These are phyloP conservation scores for Cynaeus angustus DNA, from an alignment of 2,888 invertebrate species.

Conservation along the genomic window DNA sequence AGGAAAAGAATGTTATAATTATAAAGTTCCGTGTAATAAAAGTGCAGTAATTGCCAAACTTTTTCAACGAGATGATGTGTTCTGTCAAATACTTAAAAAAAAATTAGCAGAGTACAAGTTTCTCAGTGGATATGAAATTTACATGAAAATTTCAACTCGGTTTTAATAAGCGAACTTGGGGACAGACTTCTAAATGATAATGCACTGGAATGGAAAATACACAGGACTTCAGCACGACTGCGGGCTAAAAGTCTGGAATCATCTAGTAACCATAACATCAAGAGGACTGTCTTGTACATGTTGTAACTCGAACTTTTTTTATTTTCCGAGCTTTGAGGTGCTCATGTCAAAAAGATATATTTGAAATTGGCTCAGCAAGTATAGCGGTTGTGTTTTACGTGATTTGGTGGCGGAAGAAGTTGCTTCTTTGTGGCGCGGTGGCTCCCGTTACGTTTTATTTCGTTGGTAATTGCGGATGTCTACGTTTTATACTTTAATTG, in stretches of 20 bases:
- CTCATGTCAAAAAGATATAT: constrained; percentile 22
- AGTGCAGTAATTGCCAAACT: too few species aligned
- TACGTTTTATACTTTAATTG: constrained; percentile 46
- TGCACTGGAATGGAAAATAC: constrained; percentile 30
- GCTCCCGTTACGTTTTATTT: constrained; percentile 42
- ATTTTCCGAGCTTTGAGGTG: constrained; percentile 14
- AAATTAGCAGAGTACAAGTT: neutral
- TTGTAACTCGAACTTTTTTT: neutral
- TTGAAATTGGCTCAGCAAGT: constrained; percentile 12
- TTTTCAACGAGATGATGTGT: too few species aligned
- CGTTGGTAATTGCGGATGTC: constrained; percentile 47
- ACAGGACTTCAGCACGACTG: constrained; percentile 26
- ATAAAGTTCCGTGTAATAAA: too few species aligned
- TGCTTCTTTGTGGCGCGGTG: constrained; percentile 22
- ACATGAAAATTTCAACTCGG: neutral
- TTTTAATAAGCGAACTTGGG: constrained; percentile 2
- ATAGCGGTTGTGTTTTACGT: constrained; percentile 26
- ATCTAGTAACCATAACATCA: constrained; percentile 6
- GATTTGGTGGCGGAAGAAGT: constrained; percentile 35
- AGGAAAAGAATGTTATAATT: constrained; percentile 4
- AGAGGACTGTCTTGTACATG: constrained; percentile 19
- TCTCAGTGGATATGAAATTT: neutral
- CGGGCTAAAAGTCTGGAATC: constrained; percentile 34
- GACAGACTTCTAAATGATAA: constrained; percentile 9
- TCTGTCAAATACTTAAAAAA: too few species aligned